Evolutionary conservation across 2,888 invertebrate species (phyloP).

Genomic region (Syrphus vitripennis): DNA sequence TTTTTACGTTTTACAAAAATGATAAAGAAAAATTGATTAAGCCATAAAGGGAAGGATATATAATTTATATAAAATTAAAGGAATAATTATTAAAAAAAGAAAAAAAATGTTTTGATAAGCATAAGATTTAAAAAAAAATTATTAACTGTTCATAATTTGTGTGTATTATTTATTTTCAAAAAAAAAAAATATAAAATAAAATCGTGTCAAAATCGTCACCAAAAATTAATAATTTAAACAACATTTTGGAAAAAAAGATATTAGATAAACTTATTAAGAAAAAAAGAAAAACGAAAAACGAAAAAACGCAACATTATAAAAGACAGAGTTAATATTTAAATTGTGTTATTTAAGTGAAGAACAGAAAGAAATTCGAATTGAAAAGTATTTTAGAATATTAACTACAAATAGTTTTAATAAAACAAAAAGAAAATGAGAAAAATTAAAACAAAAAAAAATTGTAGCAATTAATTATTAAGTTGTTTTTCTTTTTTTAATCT

Average conservation of each 20-base stretch:
- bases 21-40: background rate
- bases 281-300: background rate
- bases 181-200: too few species aligned
- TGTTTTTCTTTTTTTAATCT: background rate
- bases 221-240: conserved; percentile 5
- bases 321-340: conserved; percentile 40
- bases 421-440: conserved; percentile 31
- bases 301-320: conserved; percentile 40
- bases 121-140: conserved; percentile 4
- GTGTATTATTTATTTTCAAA: conserved; percentile 47
- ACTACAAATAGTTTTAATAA: conserved; percentile 43
- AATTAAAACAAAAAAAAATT: conserved; percentile 6
- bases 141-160: conserved; percentile 20
- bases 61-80: conserved; percentile 8
- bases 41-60: background rate
- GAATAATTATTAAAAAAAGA: background rate
- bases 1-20: conserved; percentile 52
- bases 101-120: conserved; percentile 2
- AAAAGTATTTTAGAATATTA: conserved; percentile 63
- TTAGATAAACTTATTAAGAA: conserved; percentile 25
- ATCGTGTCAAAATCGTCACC: conserved; percentile 37
- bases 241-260: conserved; percentile 31
- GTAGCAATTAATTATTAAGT: conserved; percentile 4
- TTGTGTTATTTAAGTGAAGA: conserved; percentile 14
- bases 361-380: conserved; percentile 29